Conservation (phyloP, 2,888 invertebrate genomes). For the Allolobophora icterica region DNA sequence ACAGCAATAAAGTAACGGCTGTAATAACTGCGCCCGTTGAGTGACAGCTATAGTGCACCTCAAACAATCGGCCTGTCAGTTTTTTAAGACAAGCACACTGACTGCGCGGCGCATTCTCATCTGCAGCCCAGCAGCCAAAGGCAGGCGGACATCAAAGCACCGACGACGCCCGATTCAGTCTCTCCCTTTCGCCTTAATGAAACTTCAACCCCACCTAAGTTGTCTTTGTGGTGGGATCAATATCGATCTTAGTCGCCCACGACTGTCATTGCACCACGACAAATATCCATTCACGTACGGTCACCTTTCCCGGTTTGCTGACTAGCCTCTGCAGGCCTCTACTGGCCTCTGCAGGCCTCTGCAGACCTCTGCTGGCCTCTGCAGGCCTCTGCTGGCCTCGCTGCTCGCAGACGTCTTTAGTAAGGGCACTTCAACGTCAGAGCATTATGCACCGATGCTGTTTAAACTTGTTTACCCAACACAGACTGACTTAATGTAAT, state of each 20-base stretch:
- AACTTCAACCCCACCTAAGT: not conserved
- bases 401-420: not conserved
- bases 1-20: not conserved
- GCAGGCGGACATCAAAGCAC: not conserved
- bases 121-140: not conserved
- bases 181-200: not conserved
- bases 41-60: conserved; percentile 17
- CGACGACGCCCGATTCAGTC: not conserved
- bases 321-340: not conserved
- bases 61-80: not conserved
- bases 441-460: not conserved
- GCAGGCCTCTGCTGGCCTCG: too few relatives aligned
- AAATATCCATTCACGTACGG: not conserved
- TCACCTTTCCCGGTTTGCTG: not conserved
- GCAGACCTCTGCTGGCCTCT: not conserved
- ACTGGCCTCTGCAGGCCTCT: too few relatives aligned
- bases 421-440: not conserved
- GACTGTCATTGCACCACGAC: not conserved
- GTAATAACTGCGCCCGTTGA: not conserved
- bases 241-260: not conserved
- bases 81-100: not conserved
- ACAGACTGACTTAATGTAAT: too few relatives aligned
- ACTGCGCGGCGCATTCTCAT: not conserved
- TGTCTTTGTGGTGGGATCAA: not conserved
- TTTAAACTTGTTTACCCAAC: not conserved